phyloP scores from a whole-genome alignment of 2,888 invertebrate genomes.

The Bombylius discolor region DNA sequence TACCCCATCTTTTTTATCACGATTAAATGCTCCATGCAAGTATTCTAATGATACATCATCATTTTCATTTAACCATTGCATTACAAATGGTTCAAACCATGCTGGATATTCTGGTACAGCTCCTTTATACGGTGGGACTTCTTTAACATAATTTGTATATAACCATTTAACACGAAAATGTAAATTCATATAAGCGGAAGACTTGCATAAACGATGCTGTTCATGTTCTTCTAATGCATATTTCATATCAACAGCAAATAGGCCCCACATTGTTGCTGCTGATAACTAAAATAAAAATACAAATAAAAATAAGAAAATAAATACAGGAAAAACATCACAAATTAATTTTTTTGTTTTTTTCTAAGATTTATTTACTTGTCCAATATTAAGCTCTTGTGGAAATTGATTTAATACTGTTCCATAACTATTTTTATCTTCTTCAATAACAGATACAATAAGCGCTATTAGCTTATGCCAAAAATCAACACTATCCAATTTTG shows the following conservation, averaged over 20 bases:
- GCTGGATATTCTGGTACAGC: slow-evolving; percentile 97
- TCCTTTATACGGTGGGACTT: slow-evolving; percentile 93
- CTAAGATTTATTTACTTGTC: slow-evolving; percentile 50
- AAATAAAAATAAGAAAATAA: not conserved
- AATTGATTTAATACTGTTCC: slow-evolving; percentile 97
- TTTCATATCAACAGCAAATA: slow-evolving; percentile 95
- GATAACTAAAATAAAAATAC: slow-evolving; percentile 55
- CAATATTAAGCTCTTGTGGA: slow-evolving; percentile 97
- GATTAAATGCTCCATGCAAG: slow-evolving; percentile 94
- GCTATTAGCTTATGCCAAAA: slow-evolving; percentile 98
- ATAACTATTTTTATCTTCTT: slow-evolving; percentile 97
- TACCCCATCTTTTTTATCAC: slow-evolving; percentile 92
- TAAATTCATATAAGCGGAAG: slow-evolving; percentile 98
- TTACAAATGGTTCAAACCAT: slow-evolving; percentile 99
- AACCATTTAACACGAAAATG: slow-evolving; percentile 99
- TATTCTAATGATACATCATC: slow-evolving; percentile 98
- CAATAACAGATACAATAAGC: slow-evolving; percentile 94
- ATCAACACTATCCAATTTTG: slow-evolving; percentile 78
- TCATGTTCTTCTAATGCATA: slow-evolving; percentile 97
- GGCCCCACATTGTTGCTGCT: slow-evolving; percentile 94
- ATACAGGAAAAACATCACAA: not conserved
- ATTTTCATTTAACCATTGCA: slow-evolving; percentile 99
- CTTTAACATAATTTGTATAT: slow-evolving; percentile 93
- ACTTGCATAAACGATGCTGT: slow-evolving; percentile 87
- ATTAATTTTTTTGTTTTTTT: not conserved